Evolutionary conservation across 1,140 invertebrate species (phyloP).

Genomic region (Copidosoma floridanum): DNA sequence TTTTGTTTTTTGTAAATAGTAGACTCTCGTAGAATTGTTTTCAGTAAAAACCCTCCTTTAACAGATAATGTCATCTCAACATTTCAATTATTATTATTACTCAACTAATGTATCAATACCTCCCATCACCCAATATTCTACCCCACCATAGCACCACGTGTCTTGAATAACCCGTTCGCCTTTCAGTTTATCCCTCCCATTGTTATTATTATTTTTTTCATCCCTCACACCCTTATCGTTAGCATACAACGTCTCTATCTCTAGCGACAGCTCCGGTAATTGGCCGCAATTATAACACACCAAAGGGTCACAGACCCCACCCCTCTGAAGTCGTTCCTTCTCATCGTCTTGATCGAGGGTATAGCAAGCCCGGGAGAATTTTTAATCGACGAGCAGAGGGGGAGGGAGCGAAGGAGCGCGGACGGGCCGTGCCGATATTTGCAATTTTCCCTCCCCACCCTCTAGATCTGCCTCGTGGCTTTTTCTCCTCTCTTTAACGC

Average conservation of each 20-base stretch:
- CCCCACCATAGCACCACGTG: no score
- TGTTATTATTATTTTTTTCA: constrained; percentile 29
- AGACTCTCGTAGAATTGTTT: no score
- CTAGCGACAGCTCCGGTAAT: constrained; percentile 40
- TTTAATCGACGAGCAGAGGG: constrained; percentile 40
- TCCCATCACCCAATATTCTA: no score
- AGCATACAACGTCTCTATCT: no score
- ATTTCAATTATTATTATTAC: no score
- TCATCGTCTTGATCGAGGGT: constrained; percentile 15
- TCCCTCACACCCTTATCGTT: background rate
- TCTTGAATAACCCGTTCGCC: no score
- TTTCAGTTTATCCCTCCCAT: no score
- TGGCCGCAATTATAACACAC: constrained; percentile 45
- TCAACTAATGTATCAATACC: no score
- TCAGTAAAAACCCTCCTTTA: no score
- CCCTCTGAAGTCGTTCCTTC: background rate
- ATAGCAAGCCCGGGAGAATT: constrained; percentile 41
- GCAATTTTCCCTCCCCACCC: constrained; percentile 38
- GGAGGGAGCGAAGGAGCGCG: background rate
- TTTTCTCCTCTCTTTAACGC: constrained; percentile 9
- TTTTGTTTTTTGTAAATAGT: no score
- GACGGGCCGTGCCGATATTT: constrained; percentile 34
- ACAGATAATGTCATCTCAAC: no score
- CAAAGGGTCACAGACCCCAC: constrained; percentile 42
- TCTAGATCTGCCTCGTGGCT: constrained; percentile 22